Base-by-base conservation (phyloP, 2,888 invertebrate species). In the Cerastoderma edule region DNA sequence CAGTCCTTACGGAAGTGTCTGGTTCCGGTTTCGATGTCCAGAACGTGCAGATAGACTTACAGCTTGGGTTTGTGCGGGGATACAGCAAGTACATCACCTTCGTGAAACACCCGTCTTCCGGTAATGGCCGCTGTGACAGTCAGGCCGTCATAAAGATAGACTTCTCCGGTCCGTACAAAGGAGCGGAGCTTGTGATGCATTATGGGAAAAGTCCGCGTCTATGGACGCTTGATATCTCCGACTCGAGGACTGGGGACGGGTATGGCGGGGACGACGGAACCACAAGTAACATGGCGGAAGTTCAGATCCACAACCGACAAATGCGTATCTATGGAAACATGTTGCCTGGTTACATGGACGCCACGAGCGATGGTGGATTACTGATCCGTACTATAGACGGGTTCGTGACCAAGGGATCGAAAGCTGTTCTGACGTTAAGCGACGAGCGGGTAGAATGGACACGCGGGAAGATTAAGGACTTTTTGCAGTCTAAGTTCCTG, bases 151-250 rank as follows among this genome's bases (percentile, higher is more conserved):
- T 91, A 30, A 84, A 85, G 68, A 83, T 91, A 35, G 88, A 91
- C 78, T 87, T 91, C 67, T 83, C 87, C 6, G 90, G 89, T 10
- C 87, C 85, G 19, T 91, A 86, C 76, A 85, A 88, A 72, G 87
- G 86, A 22, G 87, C 85, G 10, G 86, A 79, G 35, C 82, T 91
- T 66, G 67, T 79, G 33, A 75, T 91, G 65, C 83, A 88, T 16
- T 92, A 91, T 78, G 84, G 83, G 4, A 90, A 90, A 67, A 80
- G 86, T 2, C 91, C 91, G 2, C 84, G 88, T 5, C 80, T 90
- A 27, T 91, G 92, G 92, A 91, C 91, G 1, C 78, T 91, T 53
- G 89, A 91, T 75, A 84, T 91, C 22, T 88, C 91, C 0, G 92
- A 92, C 75, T 90, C 90, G 0, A 83, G 86, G 0, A 86, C 85